Evolutionary conservation across 2,797 vertebrate species (phyloP).

Genomic region (Tangara arthus): DNA sequence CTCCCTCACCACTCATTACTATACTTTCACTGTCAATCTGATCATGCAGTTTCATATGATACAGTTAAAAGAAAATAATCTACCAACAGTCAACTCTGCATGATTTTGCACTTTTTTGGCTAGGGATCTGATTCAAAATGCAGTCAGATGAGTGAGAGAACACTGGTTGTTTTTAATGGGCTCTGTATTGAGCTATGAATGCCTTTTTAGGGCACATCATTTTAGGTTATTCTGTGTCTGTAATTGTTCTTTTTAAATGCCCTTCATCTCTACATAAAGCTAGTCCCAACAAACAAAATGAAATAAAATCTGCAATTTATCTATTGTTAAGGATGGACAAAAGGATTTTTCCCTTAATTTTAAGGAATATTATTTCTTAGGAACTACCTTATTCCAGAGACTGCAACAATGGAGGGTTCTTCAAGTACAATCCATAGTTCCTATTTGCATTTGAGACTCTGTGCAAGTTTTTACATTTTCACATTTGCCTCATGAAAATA

Average conservation of each 20-base stretch:
- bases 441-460: neutral
- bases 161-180: neutral
- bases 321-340: neutral
- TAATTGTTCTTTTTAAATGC: neutral
- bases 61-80: neutral
- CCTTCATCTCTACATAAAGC: neutral
- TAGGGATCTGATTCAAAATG: neutral
- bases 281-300: neutral
- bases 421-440: neutral
- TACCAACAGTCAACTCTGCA: neutral
- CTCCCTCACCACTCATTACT: neutral
- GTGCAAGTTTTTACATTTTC: constrained; percentile 1
- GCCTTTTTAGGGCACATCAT: neutral
- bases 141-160: neutral
- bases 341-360: neutral
- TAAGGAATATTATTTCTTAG: neutral
- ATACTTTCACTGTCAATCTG: neutral
- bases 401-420: neutral
- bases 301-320: neutral
- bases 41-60: neutral
- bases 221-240: neutral
- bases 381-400: neutral
- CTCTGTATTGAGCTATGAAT: neutral
- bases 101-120: neutral
- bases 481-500: constrained; percentile 54